Base-by-base conservation (phyloP, 1,140 invertebrate species). In the Apis laboriosa region DNA sequence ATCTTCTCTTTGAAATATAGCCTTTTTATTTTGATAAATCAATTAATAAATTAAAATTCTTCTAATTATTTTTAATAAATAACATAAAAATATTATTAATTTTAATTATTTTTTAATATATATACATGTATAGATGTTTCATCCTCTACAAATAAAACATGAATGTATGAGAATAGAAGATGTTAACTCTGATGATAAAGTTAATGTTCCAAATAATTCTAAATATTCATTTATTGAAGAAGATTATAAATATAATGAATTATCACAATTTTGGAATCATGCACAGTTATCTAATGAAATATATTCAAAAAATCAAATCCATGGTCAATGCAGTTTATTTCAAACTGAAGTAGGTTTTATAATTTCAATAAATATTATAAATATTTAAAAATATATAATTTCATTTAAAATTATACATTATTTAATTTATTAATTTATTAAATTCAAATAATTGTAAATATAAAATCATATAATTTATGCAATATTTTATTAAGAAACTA, bases 181-280 rank as follows among this genome's bases (percentile, higher is more conserved):
- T 72, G 87, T 88, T 56, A 92, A 84, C 80, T 88, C 89, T 55
- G 89, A 85, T 88, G 88, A 84, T 83, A 89, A 88, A 77, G 89
- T 85, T 67, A 86, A 76, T 82, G 81, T 87, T 82, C 90, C 89
- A 77, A 87, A 87, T 72, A 88, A 81, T 85, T 87, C 91, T 17
- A 91, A 93, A 71, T 94, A 93, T 90, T 88, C 92, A 61, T 94
- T 93, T 73, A 92, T 90, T 81, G 92, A 92, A 89, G 92, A 93
- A 87, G 90, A 93, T 55, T 94, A 93, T 75, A 93, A 92, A 83
- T 93, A 93, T 87, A 92, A 92, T 77, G 92, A 93, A 68, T 79
- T 93, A 80, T 92, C 93, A 80, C 92, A 93, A 67, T 93, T 94
- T 87, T 94, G 93, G 93, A 90, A 88, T 85, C 92, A 93, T 88